Evolutionary conservation across 2,797 vertebrate genomes (phyloP), one percentile per base, ranked within the genome.

Genomic region (Gymnocypris eckloni): DNA sequence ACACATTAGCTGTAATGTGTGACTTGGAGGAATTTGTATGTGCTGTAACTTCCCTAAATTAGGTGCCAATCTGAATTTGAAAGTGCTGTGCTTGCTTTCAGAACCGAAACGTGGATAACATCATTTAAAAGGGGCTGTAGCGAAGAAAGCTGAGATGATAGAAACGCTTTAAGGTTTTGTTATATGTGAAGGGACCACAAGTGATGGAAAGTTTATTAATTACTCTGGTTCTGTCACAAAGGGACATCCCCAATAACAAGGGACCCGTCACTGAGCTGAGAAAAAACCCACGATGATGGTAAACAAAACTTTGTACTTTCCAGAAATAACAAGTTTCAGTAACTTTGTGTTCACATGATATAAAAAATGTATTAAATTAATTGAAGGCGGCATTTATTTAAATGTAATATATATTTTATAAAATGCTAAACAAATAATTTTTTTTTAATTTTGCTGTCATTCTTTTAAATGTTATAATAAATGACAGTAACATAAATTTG

Each of bases 271-370:
- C 15, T 9, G 18, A 48, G 69, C 41, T 39, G 18, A 64, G 13
- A 16, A 6, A 15, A 83, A 67, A 20, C 33, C 67, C 70, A 15
- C 0, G 3, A 25, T 76, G 72, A 77, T 64, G 7, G 12, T 70
- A 43, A 43, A 52, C 4, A 20, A 25, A 67, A 70, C n/a, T 12
- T 73, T 64, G 81, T 61, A 73, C 45, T 84, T 84, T 76, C 33
- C 72, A 37, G 75, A 69, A 79, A 71, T n/a, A 3, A 56, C 22
- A n/a, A 6, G 25, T n/a, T 41, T 59, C 7, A 78, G 61, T 13
- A 16, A 18, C 10, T 37, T 33, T 50, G 61, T 80, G 59, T 33
- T 37, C 8, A 18, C 15, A 67, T 37, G 6, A 16, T 16, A 33
- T 7, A 66, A 66, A 61, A 12, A 33, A 66, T 2, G 1, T 11